Base-by-base conservation (phyloP, 2,888 invertebrate genomes). In the Ectobius pallidus region DNA sequence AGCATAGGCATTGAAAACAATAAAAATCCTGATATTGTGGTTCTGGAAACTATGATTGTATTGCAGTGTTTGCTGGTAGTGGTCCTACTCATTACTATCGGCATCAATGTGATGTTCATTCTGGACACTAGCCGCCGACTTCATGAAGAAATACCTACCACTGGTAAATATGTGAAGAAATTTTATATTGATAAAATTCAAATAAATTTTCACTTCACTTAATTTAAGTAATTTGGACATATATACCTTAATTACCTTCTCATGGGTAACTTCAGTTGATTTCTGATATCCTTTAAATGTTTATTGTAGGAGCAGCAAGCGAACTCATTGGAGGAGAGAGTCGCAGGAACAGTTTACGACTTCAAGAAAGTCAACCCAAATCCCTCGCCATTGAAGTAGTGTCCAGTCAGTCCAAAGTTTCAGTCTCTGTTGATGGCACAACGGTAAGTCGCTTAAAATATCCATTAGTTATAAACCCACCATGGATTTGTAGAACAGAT, bases 361-460 rank as follows among this genome's bases (percentile, higher is more conserved):
- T 81, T 39, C 80, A 81, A 74, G 81, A 81, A 73, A 80, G 78
- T 52, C 75, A 78, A 42, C 80, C 81, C 49, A 82, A 81, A 77
- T 81, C 80, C n/a, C 79, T 86, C 39, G 82, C 82, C 7, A 80
- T 86, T 63, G 85, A 86, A 79, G 85, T 85, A 14, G 77, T 84
- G 71, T 86, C 86, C 67, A 85, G 85, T 78, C 84, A 84, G 76
- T 82, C 83, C 52, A 81, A 84, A 75, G 87, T 87, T 3, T 81
- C 84, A 49, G 85, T 87, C 46, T 83, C 84, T 69, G 85, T 87
- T 14, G 86, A 87, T 80, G 87, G 86, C 11, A 85, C 87, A 34
- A 85, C 84, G 76, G 87, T 87, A 80, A 82, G 85, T 81, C 70
- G 22, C 27, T n/a, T 58, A n/a, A 58, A 58, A 30, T n/a, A n/a